Evolutionary conservation across 1,140 invertebrate species (phyloP), one percentile per base, ranked within the genome.

Genomic region (Nomia melanderi): DNA sequence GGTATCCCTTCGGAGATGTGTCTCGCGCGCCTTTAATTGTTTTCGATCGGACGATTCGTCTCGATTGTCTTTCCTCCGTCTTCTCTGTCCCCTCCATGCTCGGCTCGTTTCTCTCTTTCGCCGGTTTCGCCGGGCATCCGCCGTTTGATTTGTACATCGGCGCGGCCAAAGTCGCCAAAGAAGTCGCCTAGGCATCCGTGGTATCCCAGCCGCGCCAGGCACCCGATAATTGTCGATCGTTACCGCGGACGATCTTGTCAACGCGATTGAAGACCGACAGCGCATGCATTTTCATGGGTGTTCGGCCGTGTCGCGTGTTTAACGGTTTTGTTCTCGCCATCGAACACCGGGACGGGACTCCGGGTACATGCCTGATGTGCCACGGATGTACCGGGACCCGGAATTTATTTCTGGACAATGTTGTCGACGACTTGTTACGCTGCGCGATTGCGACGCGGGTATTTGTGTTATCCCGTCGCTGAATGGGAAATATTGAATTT

Each of bases 21-120:
- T 82, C 69, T 78, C 36, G 63, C 73, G 41, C 14, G 14, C 41
- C 33, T 50, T 82, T 78, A 82, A 82, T 69, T 78, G 57, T 82
- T 69, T 73, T 62, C 66, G 54, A 56, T n/a, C 63, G 71, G 41
- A 56, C 71, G 60, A 64, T 56, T 74, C 71, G 60, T 59, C 63
- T n/a, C 62, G 73, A 66, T 36, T 5, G 23, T 5, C 23, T n/a
- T 25, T 50, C 72, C 9, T 44, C 41, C 8, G 8, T 12, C 8
- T 44, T 44, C 14, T 44, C 41, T 44, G 0, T 17, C 14, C 5
- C 41, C 20, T 17, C 14, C 6, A 17, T 44, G 14, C 12, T 44
- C 41, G 14, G 23, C 14, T 6, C 2, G 12, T 29, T 3, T 23
- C 23, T 2, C 9, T 23, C 3, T 2, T 14, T 33, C 27, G 20